Percentiles rank a stretch among this genome's conserved stretches.
These are phyloP conservation scores for Ptilonorhynchus violaceus DNA, from an alignment of 2,113 vertebrate species.

Conservation along the genomic window DNA sequence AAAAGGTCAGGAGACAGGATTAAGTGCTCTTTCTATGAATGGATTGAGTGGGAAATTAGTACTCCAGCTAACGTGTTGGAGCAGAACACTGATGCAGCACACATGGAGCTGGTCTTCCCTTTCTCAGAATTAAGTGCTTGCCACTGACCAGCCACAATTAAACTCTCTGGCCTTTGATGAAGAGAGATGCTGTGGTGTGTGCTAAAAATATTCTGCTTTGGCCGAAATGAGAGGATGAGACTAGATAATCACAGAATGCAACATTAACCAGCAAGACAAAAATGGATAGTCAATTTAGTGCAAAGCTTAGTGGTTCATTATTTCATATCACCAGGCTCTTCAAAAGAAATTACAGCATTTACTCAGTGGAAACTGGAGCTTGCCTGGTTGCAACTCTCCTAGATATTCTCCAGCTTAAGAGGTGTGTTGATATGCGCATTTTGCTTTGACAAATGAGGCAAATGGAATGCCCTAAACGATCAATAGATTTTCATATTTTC, in stretches of 20 bases:
- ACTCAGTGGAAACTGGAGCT: background rate
- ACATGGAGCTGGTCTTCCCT: background rate
- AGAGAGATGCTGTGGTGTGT: background rate
- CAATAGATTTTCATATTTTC: background rate
- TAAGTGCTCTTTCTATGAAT: background rate
- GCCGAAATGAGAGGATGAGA: background rate
- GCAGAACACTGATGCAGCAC: background rate
- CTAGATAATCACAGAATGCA: slow-evolving; percentile 38
- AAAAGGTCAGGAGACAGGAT: background rate
- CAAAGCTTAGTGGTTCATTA: slow-evolving; percentile 41
- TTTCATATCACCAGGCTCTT: slow-evolving; percentile 34
- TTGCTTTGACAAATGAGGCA: background rate
- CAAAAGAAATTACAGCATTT: slow-evolving; percentile 8
- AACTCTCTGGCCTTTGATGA: background rate
- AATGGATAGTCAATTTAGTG: slow-evolving; percentile 29
- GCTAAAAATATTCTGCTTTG: background rate
- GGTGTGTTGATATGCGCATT: background rate
- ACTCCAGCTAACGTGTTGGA: background rate
- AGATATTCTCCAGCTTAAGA: background rate
- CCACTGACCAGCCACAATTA: background rate
- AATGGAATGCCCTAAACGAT: background rate
- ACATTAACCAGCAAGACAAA: slow-evolving; percentile 33
- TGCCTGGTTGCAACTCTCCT: background rate
- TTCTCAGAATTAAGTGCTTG: background rate
- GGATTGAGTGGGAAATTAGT: background rate